These are phyloP conservation scores for Bradypodion ventrale DNA, from an alignment of 2,797 vertebrate genomes.

Conservation along the genomic window DNA sequence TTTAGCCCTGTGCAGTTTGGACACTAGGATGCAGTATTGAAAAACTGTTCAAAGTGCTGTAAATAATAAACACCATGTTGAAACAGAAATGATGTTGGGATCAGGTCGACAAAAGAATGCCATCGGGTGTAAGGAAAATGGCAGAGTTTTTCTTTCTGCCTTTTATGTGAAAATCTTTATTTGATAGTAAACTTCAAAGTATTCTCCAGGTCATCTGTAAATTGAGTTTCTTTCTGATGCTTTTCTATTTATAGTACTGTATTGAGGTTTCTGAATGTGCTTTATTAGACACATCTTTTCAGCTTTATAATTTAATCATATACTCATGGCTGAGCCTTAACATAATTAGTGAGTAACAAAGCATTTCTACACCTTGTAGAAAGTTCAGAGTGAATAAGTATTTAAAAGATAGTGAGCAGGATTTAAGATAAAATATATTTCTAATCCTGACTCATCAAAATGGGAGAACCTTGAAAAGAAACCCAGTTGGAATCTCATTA, in stretches of 20 bases:
- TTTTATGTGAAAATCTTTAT: neutral
- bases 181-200: slow-evolving; percentile 37
- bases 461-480: slow-evolving; percentile 67
- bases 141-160: slow-evolving; percentile 23
- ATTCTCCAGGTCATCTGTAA: slow-evolving; percentile 31
- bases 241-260: slow-evolving; percentile 36
- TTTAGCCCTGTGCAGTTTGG: too few species aligned
- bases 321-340: neutral
- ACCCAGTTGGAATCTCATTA: slow-evolving; percentile 80
- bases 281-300: neutral
- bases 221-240: slow-evolving; percentile 11
- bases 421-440: slow-evolving; percentile 16
- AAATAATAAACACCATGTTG: too few species aligned
- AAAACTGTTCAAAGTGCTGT: too few species aligned
- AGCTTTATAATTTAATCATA: slow-evolving; percentile 8
- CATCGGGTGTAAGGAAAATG: fast-evolving
- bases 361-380: neutral
- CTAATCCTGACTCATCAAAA: slow-evolving; percentile 21
- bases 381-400: neutral
- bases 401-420: slow-evolving; percentile 28
- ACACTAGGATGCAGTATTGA: too few species aligned
- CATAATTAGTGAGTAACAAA: slow-evolving; percentile 31
- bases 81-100: neutral
- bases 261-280: slow-evolving; percentile 13
- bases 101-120: neutral